A percentile compares a stretch with the other conserved stretches of the same genome.
These are phyloP conservation scores for Netelia melanura DNA, from an alignment of 2,888 invertebrate genomes.

Conservation along the genomic window DNA sequence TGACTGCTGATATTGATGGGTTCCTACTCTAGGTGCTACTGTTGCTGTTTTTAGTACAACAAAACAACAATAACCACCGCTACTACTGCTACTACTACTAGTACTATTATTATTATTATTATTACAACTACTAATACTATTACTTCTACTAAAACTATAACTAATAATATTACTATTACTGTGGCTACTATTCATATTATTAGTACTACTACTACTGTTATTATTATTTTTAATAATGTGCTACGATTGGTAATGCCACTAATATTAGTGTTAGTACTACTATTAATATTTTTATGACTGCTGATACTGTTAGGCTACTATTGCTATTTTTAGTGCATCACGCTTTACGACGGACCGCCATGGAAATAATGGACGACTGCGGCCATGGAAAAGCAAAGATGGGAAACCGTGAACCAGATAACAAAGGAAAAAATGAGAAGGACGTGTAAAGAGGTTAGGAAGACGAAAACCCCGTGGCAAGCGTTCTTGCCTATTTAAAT, in stretches of 20 bases:
- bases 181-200: background rate
- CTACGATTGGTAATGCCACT: background rate
- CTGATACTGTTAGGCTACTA: no score
- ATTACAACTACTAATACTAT: slow-evolving; percentile 16
- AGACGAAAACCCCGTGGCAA: slow-evolving; percentile 18
- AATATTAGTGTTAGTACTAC: background rate
- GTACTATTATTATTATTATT: background rate
- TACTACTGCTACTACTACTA: background rate
- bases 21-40: no score
- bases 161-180: slow-evolving; percentile 15
- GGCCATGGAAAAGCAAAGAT: slow-evolving; percentile 15
- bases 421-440: slow-evolving; percentile 34
- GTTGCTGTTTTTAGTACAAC: no score
- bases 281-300: no score
- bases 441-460: slow-evolving; percentile 35
- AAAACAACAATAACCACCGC: no score
- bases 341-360: background rate
- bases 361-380: slow-evolving; percentile 27
- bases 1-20: no score
- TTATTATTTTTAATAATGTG: background rate
- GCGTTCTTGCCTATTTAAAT: slow-evolving; percentile 69
- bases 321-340: no score
- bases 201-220: background rate
- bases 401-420: slow-evolving; percentile 10
- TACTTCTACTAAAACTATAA: background rate